Conservation (phyloP, 2,888 invertebrate genomes). For the Liodrosophila aerea region DNA sequence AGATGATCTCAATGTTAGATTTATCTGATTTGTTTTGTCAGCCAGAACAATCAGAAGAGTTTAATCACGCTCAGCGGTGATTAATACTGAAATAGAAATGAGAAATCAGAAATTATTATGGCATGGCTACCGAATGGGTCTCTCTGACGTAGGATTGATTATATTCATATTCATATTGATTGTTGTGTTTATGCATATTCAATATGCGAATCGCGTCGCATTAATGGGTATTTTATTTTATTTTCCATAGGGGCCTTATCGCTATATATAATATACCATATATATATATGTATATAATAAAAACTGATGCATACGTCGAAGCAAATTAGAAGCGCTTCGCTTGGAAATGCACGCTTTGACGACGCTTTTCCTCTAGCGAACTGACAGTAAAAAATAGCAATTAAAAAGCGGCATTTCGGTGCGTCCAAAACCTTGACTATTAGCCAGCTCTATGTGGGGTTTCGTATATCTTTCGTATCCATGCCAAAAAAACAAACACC, state of each 20-base stretch:
- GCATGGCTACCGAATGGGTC: neutral
- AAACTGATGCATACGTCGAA: constrained; percentile 26
- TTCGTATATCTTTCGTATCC: constrained; percentile 9
- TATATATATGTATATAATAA: constrained; percentile 9
- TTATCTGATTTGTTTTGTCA: constrained; percentile 4
- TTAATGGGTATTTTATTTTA: constrained; percentile 7
- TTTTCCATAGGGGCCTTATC: constrained; percentile 39
- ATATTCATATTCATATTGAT: too few relatives aligned
- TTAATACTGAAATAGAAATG: too few relatives aligned
- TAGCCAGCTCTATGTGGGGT: neutral
- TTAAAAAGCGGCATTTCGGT: neutral
- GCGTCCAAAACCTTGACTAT: constrained; percentile 13
- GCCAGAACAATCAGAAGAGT: constrained; percentile 5
- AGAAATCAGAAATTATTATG: too few relatives aligned
- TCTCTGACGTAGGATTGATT: constrained; percentile 29
- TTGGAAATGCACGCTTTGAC: constrained; percentile 9
- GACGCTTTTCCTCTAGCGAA: constrained; percentile 5
- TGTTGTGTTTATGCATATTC: constrained; percentile 25
- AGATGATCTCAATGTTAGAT: constrained; percentile 6
- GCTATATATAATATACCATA: neutral
- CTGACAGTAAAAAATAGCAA: neutral
- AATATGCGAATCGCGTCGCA: constrained; percentile 14
- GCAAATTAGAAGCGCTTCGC: constrained; percentile 35
- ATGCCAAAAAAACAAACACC: constrained; percentile 10
- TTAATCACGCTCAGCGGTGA: too few relatives aligned